Conservation (phyloP, 2,888 invertebrate genomes). For the Panopea generosa region DNA sequence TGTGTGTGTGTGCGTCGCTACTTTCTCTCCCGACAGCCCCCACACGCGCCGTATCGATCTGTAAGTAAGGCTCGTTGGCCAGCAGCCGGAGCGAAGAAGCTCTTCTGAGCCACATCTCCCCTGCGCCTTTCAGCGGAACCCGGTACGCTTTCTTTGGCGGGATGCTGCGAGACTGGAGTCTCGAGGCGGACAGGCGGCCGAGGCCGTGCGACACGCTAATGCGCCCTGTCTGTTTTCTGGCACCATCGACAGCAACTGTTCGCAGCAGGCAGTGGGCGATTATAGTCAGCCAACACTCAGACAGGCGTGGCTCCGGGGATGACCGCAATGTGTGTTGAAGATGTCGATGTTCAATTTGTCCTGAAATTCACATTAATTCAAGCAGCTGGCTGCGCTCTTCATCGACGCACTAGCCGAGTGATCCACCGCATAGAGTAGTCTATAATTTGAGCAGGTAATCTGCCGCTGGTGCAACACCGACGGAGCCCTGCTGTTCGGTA, state of each 20-base stretch:
- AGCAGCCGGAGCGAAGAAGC: not conserved
- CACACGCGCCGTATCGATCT: not conserved
- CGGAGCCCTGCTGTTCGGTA: no score
- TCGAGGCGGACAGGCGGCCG: constrained; percentile 20
- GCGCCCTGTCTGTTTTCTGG: not conserved
- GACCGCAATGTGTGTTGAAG: constrained; percentile 88
- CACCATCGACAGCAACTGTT: no score
- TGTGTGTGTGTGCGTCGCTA: no score
- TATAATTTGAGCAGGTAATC: not conserved
- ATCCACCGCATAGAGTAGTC: constrained; percentile 84
- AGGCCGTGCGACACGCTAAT: constrained; percentile 26
- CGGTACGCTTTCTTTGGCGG: no score
- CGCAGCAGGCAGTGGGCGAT: no score
- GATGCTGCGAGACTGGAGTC: constrained; percentile 4
- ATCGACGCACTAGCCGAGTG: constrained; percentile 88
- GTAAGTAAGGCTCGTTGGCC: not conserved
- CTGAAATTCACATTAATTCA: constrained; percentile 86
- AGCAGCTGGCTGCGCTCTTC: constrained; percentile 87
- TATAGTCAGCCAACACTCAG: constrained; percentile 79
- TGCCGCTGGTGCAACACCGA: no score
- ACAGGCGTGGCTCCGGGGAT: constrained; percentile 81
- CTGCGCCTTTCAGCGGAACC: no score
- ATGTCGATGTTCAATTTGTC: constrained; percentile 88
- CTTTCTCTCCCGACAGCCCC: not conserved
- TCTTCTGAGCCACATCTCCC: no score